phyloP scores from a whole-genome alignment of 2,797 vertebrate species.

The Coregonus suidteri region DNA sequence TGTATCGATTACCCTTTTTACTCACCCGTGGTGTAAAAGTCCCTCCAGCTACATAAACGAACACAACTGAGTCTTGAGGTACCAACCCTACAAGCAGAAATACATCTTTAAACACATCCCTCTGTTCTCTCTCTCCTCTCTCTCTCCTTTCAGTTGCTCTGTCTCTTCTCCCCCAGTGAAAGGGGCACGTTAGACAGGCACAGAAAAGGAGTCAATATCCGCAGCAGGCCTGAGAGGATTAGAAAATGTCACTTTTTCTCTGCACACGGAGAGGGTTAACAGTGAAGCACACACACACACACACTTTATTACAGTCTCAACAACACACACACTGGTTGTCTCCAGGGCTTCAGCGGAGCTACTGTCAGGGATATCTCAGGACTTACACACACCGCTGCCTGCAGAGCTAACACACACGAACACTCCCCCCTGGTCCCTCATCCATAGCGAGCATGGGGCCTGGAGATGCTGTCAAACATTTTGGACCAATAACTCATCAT shows the following conservation, averaged over 20 bases:
- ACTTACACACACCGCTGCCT: slow-evolving; percentile 21
- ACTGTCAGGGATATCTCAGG: slow-evolving; percentile 49
- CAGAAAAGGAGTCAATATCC: slow-evolving; percentile 60
- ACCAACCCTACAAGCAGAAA: background rate
- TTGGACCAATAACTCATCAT: background rate
- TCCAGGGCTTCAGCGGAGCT: slow-evolving; percentile 26
- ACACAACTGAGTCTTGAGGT: background rate
- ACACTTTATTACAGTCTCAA: background rate
- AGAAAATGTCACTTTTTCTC: slow-evolving; percentile 61
- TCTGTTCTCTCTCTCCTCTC: slow-evolving; percentile 12
- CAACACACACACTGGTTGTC: slow-evolving; percentile 26
- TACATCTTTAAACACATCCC: slow-evolving; percentile 20
- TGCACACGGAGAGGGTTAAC: slow-evolving; percentile 28
- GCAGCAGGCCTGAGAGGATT: slow-evolving; percentile 61
- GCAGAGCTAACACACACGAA: slow-evolving; percentile 20
- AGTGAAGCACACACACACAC: slow-evolving; percentile 14
- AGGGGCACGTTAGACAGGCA: slow-evolving; percentile 40
- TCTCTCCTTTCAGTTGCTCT: background rate
- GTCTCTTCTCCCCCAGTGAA: slow-evolving; percentile 28
- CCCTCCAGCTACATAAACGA: background rate
- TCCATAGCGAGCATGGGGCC: background rate
- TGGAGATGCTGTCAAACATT: background rate
- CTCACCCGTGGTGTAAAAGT: background rate
- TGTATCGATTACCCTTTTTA: background rate
- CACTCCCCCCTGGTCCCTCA: slow-evolving; percentile 9